phyloP scores from a whole-genome alignment of 1,140 invertebrate species.

The Drosophila kepulauana region DNA sequence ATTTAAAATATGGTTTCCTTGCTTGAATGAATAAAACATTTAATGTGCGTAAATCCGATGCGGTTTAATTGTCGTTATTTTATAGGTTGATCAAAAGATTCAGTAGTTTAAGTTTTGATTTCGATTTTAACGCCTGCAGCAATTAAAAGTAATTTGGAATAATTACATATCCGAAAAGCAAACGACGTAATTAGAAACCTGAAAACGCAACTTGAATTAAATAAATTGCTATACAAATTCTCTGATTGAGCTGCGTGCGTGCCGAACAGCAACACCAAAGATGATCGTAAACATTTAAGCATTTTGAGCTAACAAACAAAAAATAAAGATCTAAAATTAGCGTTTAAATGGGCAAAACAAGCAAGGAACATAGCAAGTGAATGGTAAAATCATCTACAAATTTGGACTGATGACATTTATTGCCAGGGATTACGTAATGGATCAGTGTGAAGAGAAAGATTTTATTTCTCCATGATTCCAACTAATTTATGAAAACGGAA shows the following conservation, averaged over 20 bases:
- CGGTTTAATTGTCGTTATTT: neutral
- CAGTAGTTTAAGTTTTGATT: neutral
- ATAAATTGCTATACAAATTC: constrained; percentile 68
- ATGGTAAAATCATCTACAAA: constrained; percentile 35
- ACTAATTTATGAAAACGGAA: constrained; percentile 74
- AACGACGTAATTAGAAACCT: constrained; percentile 39
- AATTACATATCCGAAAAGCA: constrained; percentile 39
- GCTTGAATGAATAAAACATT: neutral
- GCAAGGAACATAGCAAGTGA: constrained; percentile 17
- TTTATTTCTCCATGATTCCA: constrained; percentile 22
- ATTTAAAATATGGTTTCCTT: neutral
- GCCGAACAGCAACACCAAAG: constrained; percentile 41
- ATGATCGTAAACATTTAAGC: constrained; percentile 33
- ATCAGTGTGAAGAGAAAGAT: constrained; percentile 28
- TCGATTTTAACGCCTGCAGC: constrained; percentile 19
- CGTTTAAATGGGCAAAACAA: constrained; percentile 37
- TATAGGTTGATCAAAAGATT: neutral
- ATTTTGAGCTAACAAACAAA: constrained; percentile 5
- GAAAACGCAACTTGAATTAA: constrained; percentile 59
- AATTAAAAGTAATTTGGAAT: constrained; percentile 35
- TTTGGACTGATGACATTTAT: constrained; percentile 53
- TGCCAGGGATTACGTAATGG: constrained; percentile 64
- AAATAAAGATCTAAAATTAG: constrained; percentile 33
- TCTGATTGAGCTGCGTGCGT: constrained; percentile 69
- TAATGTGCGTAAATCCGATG: neutral